Evolutionary conservation across 2,888 invertebrate genomes (phyloP), one percentile per base, ranked within the genome.

Genomic region (Lissonota sp.): DNA sequence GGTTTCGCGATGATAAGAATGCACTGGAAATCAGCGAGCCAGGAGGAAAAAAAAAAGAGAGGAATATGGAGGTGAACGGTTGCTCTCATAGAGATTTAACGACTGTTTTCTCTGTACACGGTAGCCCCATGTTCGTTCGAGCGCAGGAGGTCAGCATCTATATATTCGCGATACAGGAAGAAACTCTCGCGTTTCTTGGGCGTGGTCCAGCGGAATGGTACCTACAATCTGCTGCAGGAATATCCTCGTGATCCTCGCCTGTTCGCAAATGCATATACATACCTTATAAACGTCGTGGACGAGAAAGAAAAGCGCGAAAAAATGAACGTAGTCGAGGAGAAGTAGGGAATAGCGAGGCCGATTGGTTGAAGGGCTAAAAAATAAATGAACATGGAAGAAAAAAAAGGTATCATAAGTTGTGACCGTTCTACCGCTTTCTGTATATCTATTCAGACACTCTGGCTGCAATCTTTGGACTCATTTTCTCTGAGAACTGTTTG

Each of bases 161-260:
- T 16, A 26, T 16, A 26, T 77, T 75, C 71, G 57, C 71, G 57
- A 71, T 60, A 71, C 67, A 78, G 75, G 78, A 78, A 82, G 81
- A 82, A 78, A 78, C 40, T 72, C 66, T 62, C 55, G 73, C 42
- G 67, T 66, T 71, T 62, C 71, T 75, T 78, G 78, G 81, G 81
- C 78, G 81, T 82, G 81, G 81, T 75, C 49, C 12, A 14, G 60
- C n/a, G 16, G 63, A 70, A 71, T 63, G 46, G 60, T 63, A 49
- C 14, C 71, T 42, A 26, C 26, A 26, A 63, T 46, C 49, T 51
- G 57, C 42, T 26, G 26, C 26, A 26, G 26, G 55, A 14, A 77
- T 70, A 63, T 64, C 70, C 39, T 64, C 39, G 58, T 51, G 69
- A 76, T 60, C n/a, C 6, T 8, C 12, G 5, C n/a, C 8, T 39